Evolutionary conservation across 2,888 invertebrate genomes (phyloP).

Genomic region (Myopa testacea): DNA sequence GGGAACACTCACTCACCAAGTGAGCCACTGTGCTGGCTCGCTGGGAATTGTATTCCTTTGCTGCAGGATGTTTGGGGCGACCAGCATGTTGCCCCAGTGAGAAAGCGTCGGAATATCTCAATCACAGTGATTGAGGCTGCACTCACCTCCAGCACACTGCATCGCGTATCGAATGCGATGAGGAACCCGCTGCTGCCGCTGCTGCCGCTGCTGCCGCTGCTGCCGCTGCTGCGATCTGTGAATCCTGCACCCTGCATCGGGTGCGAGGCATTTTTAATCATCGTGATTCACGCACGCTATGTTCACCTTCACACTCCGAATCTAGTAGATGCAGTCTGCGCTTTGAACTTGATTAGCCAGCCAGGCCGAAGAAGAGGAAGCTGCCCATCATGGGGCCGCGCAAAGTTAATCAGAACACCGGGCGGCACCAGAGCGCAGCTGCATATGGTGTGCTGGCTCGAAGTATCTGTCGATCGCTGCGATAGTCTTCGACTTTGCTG

Average conservation of each 20-base stretch:
- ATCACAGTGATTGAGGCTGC: not conserved
- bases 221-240: not conserved
- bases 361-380: not conserved
- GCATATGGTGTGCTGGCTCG: not conserved
- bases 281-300: slow-evolving; percentile 26
- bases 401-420: slow-evolving; percentile 62
- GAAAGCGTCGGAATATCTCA: slow-evolving; percentile 16
- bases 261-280: slow-evolving; percentile 30
- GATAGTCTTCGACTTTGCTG: slow-evolving; percentile 3
- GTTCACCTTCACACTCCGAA: slow-evolving; percentile 39
- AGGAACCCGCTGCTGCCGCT: slow-evolving; percentile 14
- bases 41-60: not conserved
- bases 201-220: slow-evolving; percentile 13
- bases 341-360: not conserved
- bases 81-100: not conserved
- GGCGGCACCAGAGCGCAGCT: slow-evolving; percentile 24
- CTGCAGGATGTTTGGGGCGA: slow-evolving; percentile 1
- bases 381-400: slow-evolving; percentile 34
- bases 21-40: not conserved
- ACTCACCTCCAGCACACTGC: not conserved
- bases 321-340: not conserved
- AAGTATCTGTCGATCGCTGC: slow-evolving; percentile 20
- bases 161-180: slow-evolving; percentile 15
- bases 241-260: not conserved
- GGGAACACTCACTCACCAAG: not conserved